Conservation (phyloP, 2,888 invertebrate species). For the Phlogophora meticulosa region DNA sequence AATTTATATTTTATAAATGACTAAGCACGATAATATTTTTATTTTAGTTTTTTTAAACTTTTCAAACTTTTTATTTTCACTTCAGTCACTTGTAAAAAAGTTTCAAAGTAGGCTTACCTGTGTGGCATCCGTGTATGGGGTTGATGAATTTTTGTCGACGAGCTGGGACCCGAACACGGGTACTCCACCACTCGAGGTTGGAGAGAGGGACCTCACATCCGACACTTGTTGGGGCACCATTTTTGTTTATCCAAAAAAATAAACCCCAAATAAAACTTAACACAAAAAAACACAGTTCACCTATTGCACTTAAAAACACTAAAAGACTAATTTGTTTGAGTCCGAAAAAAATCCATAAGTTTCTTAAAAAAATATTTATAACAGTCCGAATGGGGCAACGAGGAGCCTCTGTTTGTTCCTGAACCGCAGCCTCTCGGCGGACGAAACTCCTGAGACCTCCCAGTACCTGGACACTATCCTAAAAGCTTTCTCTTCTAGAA, state of each 20-base stretch:
- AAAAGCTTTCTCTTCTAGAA: conserved; percentile 87
- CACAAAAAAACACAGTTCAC: conserved; percentile 89
- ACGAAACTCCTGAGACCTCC: conserved; percentile 84
- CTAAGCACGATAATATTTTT: not conserved
- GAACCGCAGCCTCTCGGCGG: conserved; percentile 87
- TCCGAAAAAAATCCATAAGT: conserved; percentile 75
- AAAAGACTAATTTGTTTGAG: conserved; percentile 76
- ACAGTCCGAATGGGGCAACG: conserved; percentile 82
- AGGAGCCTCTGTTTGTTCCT: conserved; percentile 81
- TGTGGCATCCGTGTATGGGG: conserved; percentile 99
- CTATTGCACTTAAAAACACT: conserved; percentile 87
- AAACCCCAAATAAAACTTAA: conserved; percentile 77
- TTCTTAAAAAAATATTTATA: conserved; percentile 76
- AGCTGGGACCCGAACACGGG: conserved; percentile 97
- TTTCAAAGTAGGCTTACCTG: conserved; percentile 93
- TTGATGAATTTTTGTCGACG: conserved; percentile 97
- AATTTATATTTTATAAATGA: not conserved
- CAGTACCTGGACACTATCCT: conserved; percentile 90
- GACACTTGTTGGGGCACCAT: conserved; percentile 95
- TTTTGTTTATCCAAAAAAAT: conserved; percentile 84
- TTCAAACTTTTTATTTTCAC: conserved; percentile 38
- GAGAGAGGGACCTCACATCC: conserved; percentile 91
- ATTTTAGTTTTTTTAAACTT: conserved; percentile 12
- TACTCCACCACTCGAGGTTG: conserved; percentile 92
- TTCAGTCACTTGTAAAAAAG: conserved; percentile 46